Base-by-base conservation (phyloP, 1,140 invertebrate species). In the Drosophila tropicalis region DNA sequence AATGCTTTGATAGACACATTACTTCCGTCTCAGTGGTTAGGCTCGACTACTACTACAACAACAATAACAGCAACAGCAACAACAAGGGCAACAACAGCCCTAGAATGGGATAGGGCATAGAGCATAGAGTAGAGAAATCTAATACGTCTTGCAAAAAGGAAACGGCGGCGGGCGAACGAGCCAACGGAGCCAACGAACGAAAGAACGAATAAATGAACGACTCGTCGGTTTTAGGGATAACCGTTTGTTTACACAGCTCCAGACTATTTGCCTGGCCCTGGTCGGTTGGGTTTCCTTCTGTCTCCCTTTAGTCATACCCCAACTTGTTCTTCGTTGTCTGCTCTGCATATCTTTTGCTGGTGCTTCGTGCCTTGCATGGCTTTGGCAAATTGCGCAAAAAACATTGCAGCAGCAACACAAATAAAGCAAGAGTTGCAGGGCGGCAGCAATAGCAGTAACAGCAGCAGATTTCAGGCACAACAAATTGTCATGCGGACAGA, bases 1-100 rank as follows among this genome's bases (percentile, higher is more conserved):
- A 87, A 87, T 87, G 84, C 83, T 87, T 87, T 89, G 84, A 87
- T 87, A 87, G 84, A 87, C 84, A 87, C 84, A 87, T 87, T 87
- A 87, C 80, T 87, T 87, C 84, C 84, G 84, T 87, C 84, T 87
- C 84, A 87, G 77, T 87, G 84, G 84, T 84, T 89, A 89, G 82
- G 84, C 76, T 79, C 75, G 65, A 62, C 83, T 68, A 67, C 70
- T 67, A 54, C 65, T 67, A 51, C 67, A 60, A 25, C 44, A 34
- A 36, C 41, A 12, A 7, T 5, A n/a, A 29, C 32, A 41, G 5
- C 5, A 29, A 29, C 29, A 29, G 5, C 29, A 29, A 5, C 5
- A 17, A 44, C 39, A 51, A 12, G 25, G 39, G 40, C 65, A 44
- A 62, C 17, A 13, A 44, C 61, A 40, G 32, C 47, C 60, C 40